Evolutionary conservation across 1,140 invertebrate genomes (phyloP), one percentile per base, ranked within the genome.

Genomic region (Zeugodacus cucurbitae): DNA sequence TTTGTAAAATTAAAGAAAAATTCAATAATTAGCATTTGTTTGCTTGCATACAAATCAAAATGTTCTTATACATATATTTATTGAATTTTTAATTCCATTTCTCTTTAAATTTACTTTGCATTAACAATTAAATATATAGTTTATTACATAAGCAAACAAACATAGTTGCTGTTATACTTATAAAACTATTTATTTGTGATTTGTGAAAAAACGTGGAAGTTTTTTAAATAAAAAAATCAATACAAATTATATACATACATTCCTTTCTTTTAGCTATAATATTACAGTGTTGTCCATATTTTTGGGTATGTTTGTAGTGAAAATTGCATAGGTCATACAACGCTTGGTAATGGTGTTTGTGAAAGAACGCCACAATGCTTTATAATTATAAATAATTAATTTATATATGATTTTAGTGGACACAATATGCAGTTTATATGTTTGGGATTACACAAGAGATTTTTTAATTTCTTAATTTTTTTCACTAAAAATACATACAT

Each of bases 21-120:
- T 37, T 20, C 37, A 70, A 70, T 22, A 70, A 70, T 48, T 11
- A 48, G 8, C 44, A 48, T 48, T 7, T 7, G 7, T 7, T 3
- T 41, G 37, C 7, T 3, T 41, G 37, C 37, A 54, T 17, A 20
- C 67, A n/a, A 2, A 22, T 34, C 62, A 70, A 70, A 74, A 14
- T 22, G 32, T 57, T 86, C 82, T 86, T 86, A 86, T 26, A 20
- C 10, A n/a, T 86, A 86, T 8, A 57, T 86, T 57, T 8, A 57
- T 86, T 57, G 82, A 86, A 86, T 86, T 86, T 57, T 86, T 29
- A 86, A 57, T 86, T 57, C 67, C 67, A 37, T 37, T 74, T 74
- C 41, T 22, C n/a, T 62, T 62, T 62, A 62, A 62, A 26, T 17
- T 26, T n/a, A 78, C 3, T 78, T 78, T 22, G 10, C 10, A 2